Base-by-base conservation (phyloP, 2,888 invertebrate species). In the Sialis lutaria region DNA sequence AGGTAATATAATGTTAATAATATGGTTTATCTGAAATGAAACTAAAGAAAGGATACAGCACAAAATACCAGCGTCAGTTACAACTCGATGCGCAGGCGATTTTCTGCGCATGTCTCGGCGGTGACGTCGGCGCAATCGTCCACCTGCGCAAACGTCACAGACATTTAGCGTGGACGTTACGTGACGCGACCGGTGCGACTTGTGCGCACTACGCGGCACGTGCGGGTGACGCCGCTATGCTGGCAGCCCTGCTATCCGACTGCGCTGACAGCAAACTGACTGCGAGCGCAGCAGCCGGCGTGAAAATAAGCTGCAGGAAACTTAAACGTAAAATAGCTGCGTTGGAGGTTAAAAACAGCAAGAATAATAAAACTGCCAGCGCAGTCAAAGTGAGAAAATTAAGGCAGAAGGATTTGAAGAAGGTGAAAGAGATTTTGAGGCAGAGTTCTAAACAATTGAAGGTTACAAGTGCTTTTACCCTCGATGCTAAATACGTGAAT, bases 161-260 rank as follows among this genome's bases (percentile, higher is more conserved):
- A 5, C 22, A 22, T 4, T 22, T 22, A 22, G 22, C 22, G 22
- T 22, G 22, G 22, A 22, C 22, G 22, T 22, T 22, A 22, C 37
- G 39, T 6, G 45, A 45, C 12, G 45, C 45, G n/a, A 40, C 12
- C 9, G 45, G 45, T 8, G 45, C 45, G 6, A 34, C 45, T 2
- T 37, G 39, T 30, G 22, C 40, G 12, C 45, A 45, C 31, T 45
- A 45, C 40, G 45, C 45, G 4, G 45, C 45, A 10, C 37, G 45
- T 8, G 40, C 22, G 6, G 45, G 45, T 10, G 39, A 37, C 12
- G 12, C 40, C 9, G 40, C 8, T n/a, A 7, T 45, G 5, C n/a
- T 45, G 32, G 10, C 10, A 12, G 10, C 34, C 7, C 32, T 45
- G 7, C 9, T 30, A 31, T 13, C 22, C 30, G 41, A 41, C 30